phyloP scores from a whole-genome alignment of 2,888 invertebrate genomes.

The Acanthopleura granulata region DNA sequence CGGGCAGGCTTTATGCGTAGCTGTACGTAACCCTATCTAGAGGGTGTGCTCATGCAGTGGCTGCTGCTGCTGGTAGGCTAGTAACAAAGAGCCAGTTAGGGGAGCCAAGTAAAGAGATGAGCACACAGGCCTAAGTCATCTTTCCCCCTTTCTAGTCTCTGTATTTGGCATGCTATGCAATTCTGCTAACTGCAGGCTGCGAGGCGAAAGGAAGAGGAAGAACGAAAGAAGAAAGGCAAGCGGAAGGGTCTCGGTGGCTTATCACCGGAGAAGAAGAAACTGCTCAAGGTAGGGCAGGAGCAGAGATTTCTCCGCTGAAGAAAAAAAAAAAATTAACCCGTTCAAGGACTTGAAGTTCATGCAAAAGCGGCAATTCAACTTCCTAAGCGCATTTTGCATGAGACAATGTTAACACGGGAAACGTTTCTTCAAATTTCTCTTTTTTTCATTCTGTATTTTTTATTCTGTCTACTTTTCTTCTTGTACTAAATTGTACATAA shows the following conservation, averaged over 20 bases:
- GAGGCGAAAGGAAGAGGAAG: slow-evolving; percentile 85
- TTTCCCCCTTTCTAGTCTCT: neutral
- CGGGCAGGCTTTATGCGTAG: slow-evolving; percentile 4
- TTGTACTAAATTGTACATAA: slow-evolving; percentile 20
- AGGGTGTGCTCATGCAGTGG: neutral
- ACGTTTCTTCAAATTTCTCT: slow-evolving; percentile 2
- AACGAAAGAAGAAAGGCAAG: slow-evolving; percentile 96
- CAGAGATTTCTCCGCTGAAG: neutral
- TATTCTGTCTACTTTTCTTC: neutral
- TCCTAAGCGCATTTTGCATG: slow-evolving; percentile 18
- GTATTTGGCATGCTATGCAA: slow-evolving; percentile 15
- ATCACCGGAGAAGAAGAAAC: slow-evolving; percentile 99
- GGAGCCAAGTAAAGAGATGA: slow-evolving; percentile 9
- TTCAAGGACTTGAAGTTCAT: neutral
- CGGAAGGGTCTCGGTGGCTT: slow-evolving; percentile 91
- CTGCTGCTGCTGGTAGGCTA: slow-evolving; percentile 11
- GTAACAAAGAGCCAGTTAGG: neutral
- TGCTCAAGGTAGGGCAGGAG: slow-evolving; percentile 88
- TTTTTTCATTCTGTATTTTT: slow-evolving; percentile 8
- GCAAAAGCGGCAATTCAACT: neutral
- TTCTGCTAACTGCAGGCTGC: slow-evolving; percentile 40
- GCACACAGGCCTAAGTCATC: neutral
- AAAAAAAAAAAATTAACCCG: neutral
- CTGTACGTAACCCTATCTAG: neutral
- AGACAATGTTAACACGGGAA: slow-evolving; percentile 12